These are phyloP conservation scores for Loriculus beryllinus DNA, from an alignment of 2,797 vertebrate genomes.

Conservation along the genomic window DNA sequence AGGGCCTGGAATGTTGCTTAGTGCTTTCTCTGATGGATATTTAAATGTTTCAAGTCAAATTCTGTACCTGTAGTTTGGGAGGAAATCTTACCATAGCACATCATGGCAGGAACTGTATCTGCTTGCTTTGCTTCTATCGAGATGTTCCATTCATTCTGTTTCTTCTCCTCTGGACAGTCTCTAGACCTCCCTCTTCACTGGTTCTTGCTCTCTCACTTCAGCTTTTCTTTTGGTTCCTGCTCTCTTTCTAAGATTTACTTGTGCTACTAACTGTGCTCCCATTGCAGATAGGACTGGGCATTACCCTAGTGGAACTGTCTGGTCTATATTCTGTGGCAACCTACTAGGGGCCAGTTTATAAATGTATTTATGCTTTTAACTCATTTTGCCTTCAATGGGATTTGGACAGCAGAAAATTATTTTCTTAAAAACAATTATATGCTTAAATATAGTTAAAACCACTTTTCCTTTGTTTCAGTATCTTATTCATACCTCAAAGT, in stretches of 20 bases:
- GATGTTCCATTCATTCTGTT: neutral
- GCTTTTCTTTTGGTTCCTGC: neutral
- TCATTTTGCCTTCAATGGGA: neutral
- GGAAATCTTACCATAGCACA: neutral
- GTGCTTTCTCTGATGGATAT: neutral
- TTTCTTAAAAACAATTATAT: neutral
- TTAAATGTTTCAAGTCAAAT: neutral
- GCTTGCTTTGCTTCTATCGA: accelerated
- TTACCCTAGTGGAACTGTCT: neutral
- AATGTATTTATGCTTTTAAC: neutral
- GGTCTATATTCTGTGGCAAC: neutral
- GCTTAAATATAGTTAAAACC: neutral
- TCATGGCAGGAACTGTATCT: neutral
- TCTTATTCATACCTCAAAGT: neutral
- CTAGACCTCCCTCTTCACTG: neutral
- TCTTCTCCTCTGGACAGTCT: neutral
- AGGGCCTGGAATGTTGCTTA: neutral
- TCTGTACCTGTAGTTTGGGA: neutral
- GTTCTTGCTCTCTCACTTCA: neutral
- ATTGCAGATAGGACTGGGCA: neutral
- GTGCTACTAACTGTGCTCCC: neutral
- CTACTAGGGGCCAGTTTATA: neutral
- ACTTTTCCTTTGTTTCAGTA: neutral
- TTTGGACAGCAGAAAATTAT: neutral
- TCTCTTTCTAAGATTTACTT: neutral